A percentile compares a stretch with the other conserved stretches of the same genome.
These are phyloP conservation scores for Neelides folsomi DNA, from an alignment of 2,888 invertebrate genomes.

Conservation along the genomic window DNA sequence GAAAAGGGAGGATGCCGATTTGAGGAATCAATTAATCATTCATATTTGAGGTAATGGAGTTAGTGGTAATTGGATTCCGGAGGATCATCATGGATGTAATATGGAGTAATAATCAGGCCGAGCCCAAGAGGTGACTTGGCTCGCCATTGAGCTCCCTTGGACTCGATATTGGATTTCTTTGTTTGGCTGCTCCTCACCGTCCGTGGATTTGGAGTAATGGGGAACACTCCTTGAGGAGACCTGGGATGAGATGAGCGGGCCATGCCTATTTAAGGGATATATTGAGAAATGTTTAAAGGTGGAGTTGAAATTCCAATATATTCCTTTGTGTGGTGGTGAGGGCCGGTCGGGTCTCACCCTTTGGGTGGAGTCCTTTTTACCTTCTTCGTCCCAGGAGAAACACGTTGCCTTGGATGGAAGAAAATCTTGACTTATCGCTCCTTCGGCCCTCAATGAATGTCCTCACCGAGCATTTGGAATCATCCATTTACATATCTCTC, in stretches of 20 bases:
- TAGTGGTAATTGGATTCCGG: conserved; percentile 9
- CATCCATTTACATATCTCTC: conserved; percentile 13
- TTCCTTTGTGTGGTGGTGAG: conserved; percentile 22
- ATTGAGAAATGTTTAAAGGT: conserved; percentile 29
- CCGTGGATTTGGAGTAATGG: not conserved
- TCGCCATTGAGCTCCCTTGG: no score
- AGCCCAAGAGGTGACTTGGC: no score
- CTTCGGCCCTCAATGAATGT: conserved; percentile 25
- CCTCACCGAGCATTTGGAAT: conserved; percentile 18
- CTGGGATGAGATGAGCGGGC: conserved; percentile 7
- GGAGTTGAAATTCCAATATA: conserved; percentile 26
- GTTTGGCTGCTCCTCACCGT: no score
- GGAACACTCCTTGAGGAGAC: not conserved
- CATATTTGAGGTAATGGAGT: conserved; percentile 7
- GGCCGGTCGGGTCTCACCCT: conserved; percentile 26
- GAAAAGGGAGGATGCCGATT: conserved; percentile 5
- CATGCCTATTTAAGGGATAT: conserved; percentile 30
- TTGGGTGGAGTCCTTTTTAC: conserved; percentile 3
- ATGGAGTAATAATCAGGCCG: not conserved
- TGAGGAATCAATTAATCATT: conserved; percentile 13
- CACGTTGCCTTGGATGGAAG: conserved; percentile 17
- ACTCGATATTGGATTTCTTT: no score
- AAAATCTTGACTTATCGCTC: conserved; percentile 25
- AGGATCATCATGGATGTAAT: conserved; percentile 5
- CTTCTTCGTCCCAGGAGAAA: conserved; percentile 6